Percentiles rank a stretch among this genome's conserved stretches.
These are phyloP conservation scores for Epinotia brunnichana DNA, from an alignment of 2,888 invertebrate genomes.

Conservation along the genomic window DNA sequence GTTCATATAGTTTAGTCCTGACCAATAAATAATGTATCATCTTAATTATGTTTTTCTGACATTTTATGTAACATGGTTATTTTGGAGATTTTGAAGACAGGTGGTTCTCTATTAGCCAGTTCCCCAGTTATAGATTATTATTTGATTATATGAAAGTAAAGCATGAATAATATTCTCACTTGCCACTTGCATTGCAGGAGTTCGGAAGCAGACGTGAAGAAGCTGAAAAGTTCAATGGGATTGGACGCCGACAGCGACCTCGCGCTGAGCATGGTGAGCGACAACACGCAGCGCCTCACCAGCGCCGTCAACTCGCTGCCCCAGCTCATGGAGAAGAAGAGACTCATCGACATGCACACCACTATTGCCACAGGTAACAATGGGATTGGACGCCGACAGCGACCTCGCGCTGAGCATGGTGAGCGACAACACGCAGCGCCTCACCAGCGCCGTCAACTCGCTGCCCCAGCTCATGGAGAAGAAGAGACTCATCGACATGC, in stretches of 20 bases:
- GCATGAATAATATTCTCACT: no score
- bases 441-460: slow-evolving; percentile 81
- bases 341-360: slow-evolving; percentile 99
- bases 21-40: no score
- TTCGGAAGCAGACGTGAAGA: slow-evolving; percentile 98
- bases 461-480: slow-evolving; percentile 90
- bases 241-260: slow-evolving; percentile 94
- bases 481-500: slow-evolving; percentile 98
- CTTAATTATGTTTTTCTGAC: no score
- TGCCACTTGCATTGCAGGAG: slow-evolving; percentile 64
- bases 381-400: no score
- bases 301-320: slow-evolving; percentile 98
- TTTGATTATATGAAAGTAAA: no score
- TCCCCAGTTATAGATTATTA: no score
- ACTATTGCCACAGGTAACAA: slow-evolving; percentile 95
- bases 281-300: slow-evolving; percentile 96
- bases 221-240: slow-evolving; percentile 97
- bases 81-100: no score
- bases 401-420: no score
- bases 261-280: slow-evolving; percentile 93
- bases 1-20: no score
- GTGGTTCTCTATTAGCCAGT: no score
- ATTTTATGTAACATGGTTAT: no score
- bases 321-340: slow-evolving; percentile 97
- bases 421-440: no score